Conservation (phyloP, 2,113 vertebrate species). For the Podarcis cretensis region DNA sequence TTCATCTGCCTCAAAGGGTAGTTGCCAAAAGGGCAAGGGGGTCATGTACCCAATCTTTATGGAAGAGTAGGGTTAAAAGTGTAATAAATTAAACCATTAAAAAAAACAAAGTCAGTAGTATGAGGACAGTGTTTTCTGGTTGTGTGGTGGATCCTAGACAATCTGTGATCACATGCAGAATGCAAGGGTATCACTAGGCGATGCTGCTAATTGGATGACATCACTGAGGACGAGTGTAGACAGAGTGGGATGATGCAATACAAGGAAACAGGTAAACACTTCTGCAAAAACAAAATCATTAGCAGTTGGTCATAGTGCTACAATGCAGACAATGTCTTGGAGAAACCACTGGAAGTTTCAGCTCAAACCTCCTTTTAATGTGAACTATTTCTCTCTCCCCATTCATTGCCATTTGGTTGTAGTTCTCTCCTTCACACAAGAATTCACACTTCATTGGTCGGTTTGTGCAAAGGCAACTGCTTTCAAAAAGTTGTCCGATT, state of each 20-base stretch:
- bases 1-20: neutral
- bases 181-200: no score
- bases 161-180: neutral
- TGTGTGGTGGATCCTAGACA: neutral
- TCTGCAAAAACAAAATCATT: neutral
- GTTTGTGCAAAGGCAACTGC: neutral
- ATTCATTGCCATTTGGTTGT: slow-evolving; percentile 36
- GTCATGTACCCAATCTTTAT: neutral
- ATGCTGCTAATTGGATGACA: neutral
- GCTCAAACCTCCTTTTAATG: neutral
- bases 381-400: neutral
- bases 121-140: neutral
- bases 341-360: neutral
- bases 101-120: neutral
- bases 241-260: neutral
- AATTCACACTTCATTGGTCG: neutral
- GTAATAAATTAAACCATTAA: neutral
- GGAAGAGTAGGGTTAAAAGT: neutral
- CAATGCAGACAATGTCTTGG: neutral
- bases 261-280: neutral
- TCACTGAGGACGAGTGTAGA: neutral
- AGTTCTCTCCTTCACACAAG: neutral
- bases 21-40: neutral
- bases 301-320: neutral
- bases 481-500: slow-evolving; percentile 4